phyloP scores from a whole-genome alignment of 2,888 invertebrate species.

The Pasiphila rectangulata region DNA sequence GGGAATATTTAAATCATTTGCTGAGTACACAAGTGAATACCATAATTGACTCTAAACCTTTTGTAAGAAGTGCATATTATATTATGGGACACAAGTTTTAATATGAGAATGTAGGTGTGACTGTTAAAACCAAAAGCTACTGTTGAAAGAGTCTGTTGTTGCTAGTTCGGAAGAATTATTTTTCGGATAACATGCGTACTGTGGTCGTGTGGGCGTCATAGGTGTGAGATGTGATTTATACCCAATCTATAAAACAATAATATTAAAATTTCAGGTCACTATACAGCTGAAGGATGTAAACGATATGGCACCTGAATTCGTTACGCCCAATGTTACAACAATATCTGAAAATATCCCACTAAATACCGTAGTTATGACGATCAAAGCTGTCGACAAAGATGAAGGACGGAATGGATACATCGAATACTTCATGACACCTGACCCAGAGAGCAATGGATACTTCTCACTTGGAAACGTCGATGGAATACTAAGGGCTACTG shows the following conservation, averaged over 20 bases:
- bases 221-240: too few relatives aligned
- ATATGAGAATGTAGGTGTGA: too few relatives aligned
- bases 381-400: constrained; percentile 93
- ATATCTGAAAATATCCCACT: constrained; percentile 92
- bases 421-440: constrained; percentile 89
- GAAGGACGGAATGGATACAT: constrained; percentile 95
- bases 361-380: constrained; percentile 93
- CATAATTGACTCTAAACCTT: neutral
- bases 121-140: too few relatives aligned
- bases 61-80: too few relatives aligned
- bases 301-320: constrained; percentile 93
- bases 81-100: too few relatives aligned
- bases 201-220: too few relatives aligned
- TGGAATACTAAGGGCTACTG: constrained; percentile 91
- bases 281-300: constrained; percentile 94
- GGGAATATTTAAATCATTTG: constrained; percentile 26
- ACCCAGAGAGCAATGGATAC: constrained; percentile 81
- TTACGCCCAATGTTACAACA: constrained; percentile 88
- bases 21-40: neutral
- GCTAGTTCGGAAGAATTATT: too few relatives aligned
- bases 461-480: constrained; percentile 94
- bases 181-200: too few relatives aligned
- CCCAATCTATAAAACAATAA: too few relatives aligned
- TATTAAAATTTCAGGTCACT: constrained; percentile 86
- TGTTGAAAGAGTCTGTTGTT: too few relatives aligned